Evolutionary conservation across 2,113 vertebrate genomes (phyloP), one percentile per base, ranked within the genome.

Genomic region (Tinamus guttatus): DNA sequence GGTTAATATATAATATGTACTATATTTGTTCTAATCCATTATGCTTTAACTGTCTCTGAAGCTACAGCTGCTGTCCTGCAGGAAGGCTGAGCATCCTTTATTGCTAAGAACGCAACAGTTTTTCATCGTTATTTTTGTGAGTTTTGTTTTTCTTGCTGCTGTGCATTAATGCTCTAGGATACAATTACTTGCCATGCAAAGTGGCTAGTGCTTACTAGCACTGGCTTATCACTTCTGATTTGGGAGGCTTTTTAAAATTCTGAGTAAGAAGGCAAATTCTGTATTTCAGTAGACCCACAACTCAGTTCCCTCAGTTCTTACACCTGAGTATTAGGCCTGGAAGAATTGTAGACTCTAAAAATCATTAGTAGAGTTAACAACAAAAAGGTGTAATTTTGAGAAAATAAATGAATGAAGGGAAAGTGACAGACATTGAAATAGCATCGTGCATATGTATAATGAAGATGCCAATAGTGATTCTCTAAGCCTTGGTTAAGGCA

Each of bases 81-180:
- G n/a, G 21, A 81, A 52, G 8, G 4, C 32, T 67, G 15, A 64
- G 13, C 32, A 34, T 8, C 36, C 16, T 38, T 45, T 65, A 15
- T 14, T 43, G 25, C 13, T 47, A 11, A 64, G 45, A 25, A 38
- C 8, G n/a, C 24, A 82, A 32, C 7, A 15, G 5, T 7, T 28
- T 3, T 17, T 68, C 58, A 34, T 40, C 13, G 51, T 68, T 1
- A 49, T 49, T 49, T 49, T 49, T 49, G 49, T 63, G 45, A 7
- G 3, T 20, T 32, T 22, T 2, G 9, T 28, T 64, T 60, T 38
- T 24, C 10, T 56, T n/a, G 34, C 47, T 87, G 32, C 52, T 73
- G 47, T 2, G 12, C 7, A 8, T 10, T 68, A 45, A 15, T 5
- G 0, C 22, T 28, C 16, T 34, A n/a, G 47, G 22, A 10, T 13